Evolutionary conservation across 1,140 invertebrate genomes (phyloP).

Genomic region (Halictus rubicundus): DNA sequence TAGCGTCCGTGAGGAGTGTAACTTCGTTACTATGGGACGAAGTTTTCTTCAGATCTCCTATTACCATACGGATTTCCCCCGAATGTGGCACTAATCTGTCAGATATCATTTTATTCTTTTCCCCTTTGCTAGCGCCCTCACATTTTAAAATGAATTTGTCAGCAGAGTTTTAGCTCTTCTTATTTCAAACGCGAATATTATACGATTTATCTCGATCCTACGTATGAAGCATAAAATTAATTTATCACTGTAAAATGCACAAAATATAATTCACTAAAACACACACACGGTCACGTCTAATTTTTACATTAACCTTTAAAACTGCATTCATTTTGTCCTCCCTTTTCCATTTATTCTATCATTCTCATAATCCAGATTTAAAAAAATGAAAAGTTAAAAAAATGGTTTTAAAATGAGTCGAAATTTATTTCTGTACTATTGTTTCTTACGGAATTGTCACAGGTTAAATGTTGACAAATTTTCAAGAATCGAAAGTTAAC

Average conservation of each 20-base stretch:
- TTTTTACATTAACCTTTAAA: too few species aligned
- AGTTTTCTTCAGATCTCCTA: constrained; percentile 9
- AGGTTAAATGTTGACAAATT: too few species aligned
- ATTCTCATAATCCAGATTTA: too few species aligned
- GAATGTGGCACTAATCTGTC: constrained; percentile 23
- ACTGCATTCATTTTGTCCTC: too few species aligned
- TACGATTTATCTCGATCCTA: background rate
- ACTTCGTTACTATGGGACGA: constrained; percentile 20
- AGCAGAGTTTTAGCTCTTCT: background rate
- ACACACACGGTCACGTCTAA: too few species aligned
- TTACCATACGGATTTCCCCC: background rate
- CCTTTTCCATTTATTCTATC: too few species aligned
- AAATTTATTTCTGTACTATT: too few species aligned
- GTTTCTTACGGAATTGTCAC: too few species aligned
- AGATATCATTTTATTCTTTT: constrained; percentile 1
- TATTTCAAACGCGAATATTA: background rate
- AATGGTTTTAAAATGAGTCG: too few species aligned
- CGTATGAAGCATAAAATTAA: background rate
- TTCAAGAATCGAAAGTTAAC: too few species aligned
- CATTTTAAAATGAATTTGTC: background rate
- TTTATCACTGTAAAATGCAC: background rate
- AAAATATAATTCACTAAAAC: too few species aligned
- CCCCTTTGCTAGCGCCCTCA: background rate
- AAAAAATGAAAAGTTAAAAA: too few species aligned
- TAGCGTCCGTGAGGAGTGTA: constrained; percentile 7